These are phyloP conservation scores for Sarcophaga bullata DNA, from an alignment of 1,140 invertebrate genomes.

Conservation along the genomic window DNA sequence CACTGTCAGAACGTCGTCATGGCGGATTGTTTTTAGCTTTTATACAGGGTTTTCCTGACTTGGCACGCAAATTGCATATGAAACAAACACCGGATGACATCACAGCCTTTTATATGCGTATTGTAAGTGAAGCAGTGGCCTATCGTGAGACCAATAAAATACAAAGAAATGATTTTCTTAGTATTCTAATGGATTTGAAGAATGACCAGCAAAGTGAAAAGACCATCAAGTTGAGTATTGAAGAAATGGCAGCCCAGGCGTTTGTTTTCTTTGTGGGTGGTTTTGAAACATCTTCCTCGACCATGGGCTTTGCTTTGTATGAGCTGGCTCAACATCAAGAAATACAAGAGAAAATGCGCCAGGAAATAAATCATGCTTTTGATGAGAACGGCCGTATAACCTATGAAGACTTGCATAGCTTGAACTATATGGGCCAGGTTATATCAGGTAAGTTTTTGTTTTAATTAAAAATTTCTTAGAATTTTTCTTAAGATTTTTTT, in stretches of 20 bases:
- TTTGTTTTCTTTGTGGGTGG: not conserved
- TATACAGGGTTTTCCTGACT: slow-evolving; percentile 48
- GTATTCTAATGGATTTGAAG: slow-evolving; percentile 59
- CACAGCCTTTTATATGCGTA: slow-evolving; percentile 59
- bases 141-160: slow-evolving; percentile 62
- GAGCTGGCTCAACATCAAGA: slow-evolving; percentile 68
- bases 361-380: slow-evolving; percentile 67
- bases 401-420: slow-evolving; percentile 70
- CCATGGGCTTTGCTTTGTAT: slow-evolving; percentile 67
- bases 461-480: not conserved
- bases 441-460: slow-evolving; percentile 60
- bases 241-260: slow-evolving; percentile 1
- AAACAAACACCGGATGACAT: slow-evolving; percentile 48
- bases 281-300: slow-evolving; percentile 70
- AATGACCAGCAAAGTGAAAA: slow-evolving; percentile 45
- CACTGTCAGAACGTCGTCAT: slow-evolving; percentile 51
- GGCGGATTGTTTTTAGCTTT: slow-evolving; percentile 43
- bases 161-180: slow-evolving; percentile 65
- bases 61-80: slow-evolving; percentile 45
- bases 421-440: slow-evolving; percentile 70
- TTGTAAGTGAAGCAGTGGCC: slow-evolving; percentile 60
- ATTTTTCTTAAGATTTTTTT: not conserved
- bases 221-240: not conserved
- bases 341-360: slow-evolving; percentile 66
- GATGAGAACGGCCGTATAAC: slow-evolving; percentile 65